Base-by-base conservation (phyloP, 2,113 vertebrate genomes). In the Sardina pilchardus region DNA sequence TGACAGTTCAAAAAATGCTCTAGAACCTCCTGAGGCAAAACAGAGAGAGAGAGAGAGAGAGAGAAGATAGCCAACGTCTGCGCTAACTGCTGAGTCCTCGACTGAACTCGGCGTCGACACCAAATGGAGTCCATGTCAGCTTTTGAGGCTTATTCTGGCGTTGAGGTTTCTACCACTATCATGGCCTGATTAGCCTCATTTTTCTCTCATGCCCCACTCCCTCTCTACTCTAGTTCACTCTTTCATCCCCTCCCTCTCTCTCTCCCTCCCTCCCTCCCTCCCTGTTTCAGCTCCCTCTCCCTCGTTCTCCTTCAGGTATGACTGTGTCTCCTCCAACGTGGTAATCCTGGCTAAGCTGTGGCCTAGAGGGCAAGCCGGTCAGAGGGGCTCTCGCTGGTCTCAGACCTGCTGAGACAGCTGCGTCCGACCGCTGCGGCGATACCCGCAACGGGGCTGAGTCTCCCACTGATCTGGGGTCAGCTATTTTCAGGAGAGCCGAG, bases 141-240 rank as follows among this genome's bases (percentile, higher is more conserved):
- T n/a, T 45, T 45, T 45, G 44, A 45, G 44, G 44, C 44, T 63
- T 63, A 24, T 63, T 63, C n/a, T 24, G 24, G 1, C n/a, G 56
- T n/a, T 24, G 56, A 63, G 56, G n/a, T n/a, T 63, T 6, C 19
- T 8, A n/a, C n/a, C 19, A n/a, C 21, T 56, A 5, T 56, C 17
- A 4, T 1, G 9, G 45, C 8, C 9, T 63, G 24, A 63, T n/a
- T 63, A 63, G n/a, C n/a, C 59, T 63, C 2, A 5, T 56, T 21
- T 56, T 56, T 6, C 24, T 63, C n/a, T 63, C n/a, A 80, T 80
- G n/a, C n/a, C n/a, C n/a, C n/a, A n/a, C 87, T 85, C 45, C 82
- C 67, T 84, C 85, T 85, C 63, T 48, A 45, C 43, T 85, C 36
- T 30, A 75, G 39, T 21, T 39, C 48, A n/a, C 19, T 44, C 8